These are phyloP conservation scores for Otis tarda DNA, from an alignment of 2,113 vertebrate genomes.

Conservation along the genomic window DNA sequence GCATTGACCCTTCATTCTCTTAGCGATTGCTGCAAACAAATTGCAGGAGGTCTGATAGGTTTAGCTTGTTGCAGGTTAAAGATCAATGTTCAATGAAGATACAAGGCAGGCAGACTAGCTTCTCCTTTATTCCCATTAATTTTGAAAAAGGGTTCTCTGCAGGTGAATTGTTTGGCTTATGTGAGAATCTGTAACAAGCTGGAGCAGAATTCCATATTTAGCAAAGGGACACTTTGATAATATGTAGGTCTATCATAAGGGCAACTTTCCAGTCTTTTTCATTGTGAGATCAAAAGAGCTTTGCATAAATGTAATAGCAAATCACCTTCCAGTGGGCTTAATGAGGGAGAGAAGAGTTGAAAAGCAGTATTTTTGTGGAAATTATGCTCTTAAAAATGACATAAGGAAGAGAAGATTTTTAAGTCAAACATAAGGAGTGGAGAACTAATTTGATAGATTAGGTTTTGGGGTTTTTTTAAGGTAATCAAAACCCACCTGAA, in stretches of 20 bases:
- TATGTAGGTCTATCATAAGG: neutral
- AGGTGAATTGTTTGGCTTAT: neutral
- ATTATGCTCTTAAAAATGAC: neutral
- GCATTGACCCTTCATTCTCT: conserved; percentile 8
- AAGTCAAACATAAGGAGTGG: neutral
- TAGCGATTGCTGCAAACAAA: neutral
- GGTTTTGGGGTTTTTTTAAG: neutral
- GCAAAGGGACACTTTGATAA: neutral
- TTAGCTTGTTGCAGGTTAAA: conserved; percentile 30
- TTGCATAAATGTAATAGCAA: neutral
- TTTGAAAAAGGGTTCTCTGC: neutral
- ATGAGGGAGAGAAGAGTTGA: neutral
- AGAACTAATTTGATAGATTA: neutral
- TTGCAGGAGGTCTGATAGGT: neutral
- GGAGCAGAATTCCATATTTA: neutral
- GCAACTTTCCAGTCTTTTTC: neutral
- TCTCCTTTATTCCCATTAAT: neutral
- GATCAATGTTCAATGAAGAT: neutral
- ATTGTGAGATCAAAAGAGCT: neutral
- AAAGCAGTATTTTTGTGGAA: neutral
- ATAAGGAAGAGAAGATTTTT: neutral
- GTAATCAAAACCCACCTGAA: neutral
- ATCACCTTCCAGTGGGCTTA: neutral
- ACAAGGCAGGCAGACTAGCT: neutral
- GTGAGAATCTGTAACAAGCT: neutral